Base-by-base conservation (phyloP, 2,888 invertebrate species). In the Parochlus steinenii region DNA sequence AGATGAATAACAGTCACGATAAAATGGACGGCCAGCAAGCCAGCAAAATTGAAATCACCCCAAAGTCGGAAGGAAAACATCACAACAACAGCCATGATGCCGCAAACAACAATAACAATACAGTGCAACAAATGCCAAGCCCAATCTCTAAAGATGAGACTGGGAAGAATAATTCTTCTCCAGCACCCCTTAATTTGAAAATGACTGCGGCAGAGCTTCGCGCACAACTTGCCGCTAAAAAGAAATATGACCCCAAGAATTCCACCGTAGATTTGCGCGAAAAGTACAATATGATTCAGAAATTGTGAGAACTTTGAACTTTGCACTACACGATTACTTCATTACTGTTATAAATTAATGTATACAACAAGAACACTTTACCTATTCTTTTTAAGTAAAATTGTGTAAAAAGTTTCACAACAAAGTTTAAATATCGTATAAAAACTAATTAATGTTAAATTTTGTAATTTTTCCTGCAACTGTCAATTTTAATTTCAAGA, bases 141-240 rank as follows among this genome's bases (percentile, higher is more conserved):
- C n/a, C n/a, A n/a, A n/a, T n/a, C n/a, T n/a, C n/a, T n/a, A n/a
- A n/a, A n/a, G n/a, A n/a, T n/a, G n/a, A n/a, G n/a, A n/a, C n/a
- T n/a, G n/a, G n/a, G n/a, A n/a, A n/a, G n/a, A n/a, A n/a, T n/a
- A n/a, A n/a, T n/a, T n/a, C n/a, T n/a, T n/a, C n/a, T n/a, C n/a
- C n/a, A n/a, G n/a, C n/a, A n/a, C n/a, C n/a, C 40, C 63, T 89
- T 40, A 83, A 89, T 60, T 65, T 90, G 44, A 78, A 76, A 50
- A 83, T 87, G 80, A 83, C 87, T 40, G 90, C 82, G n/a, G 85
- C 86, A 29, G 86, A 90, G 61, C 72, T 89, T 67, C 69, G 89
- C 37, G 86, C 83, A 36, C 76, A 81, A 48, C 63, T 89, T 45
- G 80, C 83, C 31, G 74, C 78, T 40, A 81, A 76, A 56, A 89